These are phyloP conservation scores for Gobius niger DNA, from an alignment of 2,113 vertebrate species.

Conservation along the genomic window DNA sequence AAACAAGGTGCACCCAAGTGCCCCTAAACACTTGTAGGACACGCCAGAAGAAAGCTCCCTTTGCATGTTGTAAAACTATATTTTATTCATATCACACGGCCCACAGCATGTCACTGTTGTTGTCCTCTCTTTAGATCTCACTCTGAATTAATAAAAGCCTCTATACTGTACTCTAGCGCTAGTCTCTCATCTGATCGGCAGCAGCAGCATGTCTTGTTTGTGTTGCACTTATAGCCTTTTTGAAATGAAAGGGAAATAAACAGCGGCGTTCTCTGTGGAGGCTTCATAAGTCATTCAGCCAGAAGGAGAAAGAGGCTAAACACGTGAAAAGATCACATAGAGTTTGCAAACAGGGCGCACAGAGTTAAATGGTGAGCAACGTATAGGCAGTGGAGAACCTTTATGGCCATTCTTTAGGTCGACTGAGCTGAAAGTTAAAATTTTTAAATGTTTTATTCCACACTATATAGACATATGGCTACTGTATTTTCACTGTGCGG, in stretches of 20 bases:
- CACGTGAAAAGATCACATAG: conserved; percentile 8
- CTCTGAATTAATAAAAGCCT: conserved; percentile 51
- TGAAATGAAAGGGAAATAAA: background rate
- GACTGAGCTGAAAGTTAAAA: background rate
- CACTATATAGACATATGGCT: too few relatives aligned
- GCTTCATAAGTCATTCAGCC: conserved; percentile 29
- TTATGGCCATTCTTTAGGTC: too few relatives aligned
- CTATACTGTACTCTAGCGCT: background rate
- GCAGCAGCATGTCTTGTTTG: background rate
- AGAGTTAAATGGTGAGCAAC: background rate
- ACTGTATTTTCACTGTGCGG: too few relatives aligned
- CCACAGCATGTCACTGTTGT: conserved; percentile 21
- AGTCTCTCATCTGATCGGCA: background rate
- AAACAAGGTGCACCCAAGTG: conserved; percentile 4
- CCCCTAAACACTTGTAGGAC: conserved; percentile 29
- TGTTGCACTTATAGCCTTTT: background rate
- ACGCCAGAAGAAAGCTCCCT: conserved; percentile 16
- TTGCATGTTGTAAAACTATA: conserved; percentile 25
- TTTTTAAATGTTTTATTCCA: background rate
- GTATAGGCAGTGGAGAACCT: background rate
- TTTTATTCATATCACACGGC: conserved; percentile 52
- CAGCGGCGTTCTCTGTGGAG: conserved; percentile 2
- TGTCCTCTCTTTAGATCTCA: conserved; percentile 29
- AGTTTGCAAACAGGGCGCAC: background rate
- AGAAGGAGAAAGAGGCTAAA: conserved; percentile 13